Percentiles rank a stretch among this genome's conserved stretches.
Conservation (phyloP, 2,797 vertebrate genomes). For the Pelodytes ibericus region DNA sequence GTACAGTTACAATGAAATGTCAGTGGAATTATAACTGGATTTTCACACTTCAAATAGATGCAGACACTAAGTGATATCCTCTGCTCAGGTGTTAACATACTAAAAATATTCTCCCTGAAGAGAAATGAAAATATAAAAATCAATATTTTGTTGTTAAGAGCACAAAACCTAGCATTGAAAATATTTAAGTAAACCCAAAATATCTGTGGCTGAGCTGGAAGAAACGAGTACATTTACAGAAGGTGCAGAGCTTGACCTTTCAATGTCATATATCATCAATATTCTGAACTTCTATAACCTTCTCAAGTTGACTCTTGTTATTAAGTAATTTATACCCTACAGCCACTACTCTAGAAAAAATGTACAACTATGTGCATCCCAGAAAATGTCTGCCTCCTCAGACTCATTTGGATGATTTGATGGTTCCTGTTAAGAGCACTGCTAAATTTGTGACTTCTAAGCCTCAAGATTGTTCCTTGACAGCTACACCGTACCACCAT, state of each 20-base stretch:
- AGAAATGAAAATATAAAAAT: background rate
- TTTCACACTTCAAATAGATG: background rate
- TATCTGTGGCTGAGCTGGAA: no score
- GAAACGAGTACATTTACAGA: background rate
- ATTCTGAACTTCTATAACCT: background rate
- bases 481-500: no score
- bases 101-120: background rate
- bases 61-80: background rate
- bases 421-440: no score
- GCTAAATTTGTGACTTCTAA: no score
- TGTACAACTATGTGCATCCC: background rate
- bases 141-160: background rate
- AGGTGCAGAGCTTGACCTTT: background rate
- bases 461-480: no score
- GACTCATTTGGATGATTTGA: background rate
- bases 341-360: background rate
- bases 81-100: background rate
- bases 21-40: background rate
- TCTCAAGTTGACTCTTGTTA: background rate
- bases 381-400: background rate
- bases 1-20: background rate
- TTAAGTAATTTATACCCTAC: background rate
- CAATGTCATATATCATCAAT: background rate
- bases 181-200: background rate
- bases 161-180: background rate